Percentiles rank a stretch among this genome's conserved stretches.
phyloP scores from a whole-genome alignment of 2,888 invertebrate genomes.

The Pyrochroa serraticornis region DNA sequence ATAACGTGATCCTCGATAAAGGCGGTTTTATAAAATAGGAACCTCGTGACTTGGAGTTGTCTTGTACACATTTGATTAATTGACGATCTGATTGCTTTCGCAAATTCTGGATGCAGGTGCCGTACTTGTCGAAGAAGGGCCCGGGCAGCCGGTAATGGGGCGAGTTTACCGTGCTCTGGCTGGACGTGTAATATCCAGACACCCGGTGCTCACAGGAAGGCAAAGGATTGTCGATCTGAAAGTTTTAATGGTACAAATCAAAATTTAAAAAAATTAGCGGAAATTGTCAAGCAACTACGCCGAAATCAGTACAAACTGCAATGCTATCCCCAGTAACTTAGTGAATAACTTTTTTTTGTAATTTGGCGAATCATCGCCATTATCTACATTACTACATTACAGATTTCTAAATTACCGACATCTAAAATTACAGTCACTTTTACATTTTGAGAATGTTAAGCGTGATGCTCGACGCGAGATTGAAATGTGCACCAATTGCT shows the following conservation, averaged over 20 bases:
- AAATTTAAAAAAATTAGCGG: too few relatives aligned
- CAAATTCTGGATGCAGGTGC: slow-evolving; percentile 77
- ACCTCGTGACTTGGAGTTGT: slow-evolving; percentile 82
- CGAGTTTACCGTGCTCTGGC: slow-evolving; percentile 70
- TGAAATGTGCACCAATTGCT: too few relatives aligned
- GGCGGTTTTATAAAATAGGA: slow-evolving; percentile 88
- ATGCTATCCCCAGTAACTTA: too few relatives aligned
- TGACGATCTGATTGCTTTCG: slow-evolving; percentile 89
- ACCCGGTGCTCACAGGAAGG: slow-evolving; percentile 81
- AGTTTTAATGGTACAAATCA: too few relatives aligned
- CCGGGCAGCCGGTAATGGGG: slow-evolving; percentile 52
- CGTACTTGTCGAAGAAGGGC: slow-evolving; percentile 68
- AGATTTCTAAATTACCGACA: not conserved
- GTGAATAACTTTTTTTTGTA: too few relatives aligned
- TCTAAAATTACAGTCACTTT: too few relatives aligned
- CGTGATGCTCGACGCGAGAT: too few relatives aligned
- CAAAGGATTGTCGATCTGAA: slow-evolving; percentile 54
- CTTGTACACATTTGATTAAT: slow-evolving; percentile 84
- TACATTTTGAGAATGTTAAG: too few relatives aligned
- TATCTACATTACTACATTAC: too few relatives aligned
- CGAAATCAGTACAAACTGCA: too few relatives aligned
- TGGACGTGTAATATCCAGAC: slow-evolving; percentile 88
- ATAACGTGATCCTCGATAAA: slow-evolving; percentile 78
- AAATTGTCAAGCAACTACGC: too few relatives aligned
- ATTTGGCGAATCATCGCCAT: too few relatives aligned